Percentiles rank a stretch among this genome's conserved stretches.
Conservation (phyloP, 2,797 vertebrate genomes). For the Crenichthys baileyi region DNA sequence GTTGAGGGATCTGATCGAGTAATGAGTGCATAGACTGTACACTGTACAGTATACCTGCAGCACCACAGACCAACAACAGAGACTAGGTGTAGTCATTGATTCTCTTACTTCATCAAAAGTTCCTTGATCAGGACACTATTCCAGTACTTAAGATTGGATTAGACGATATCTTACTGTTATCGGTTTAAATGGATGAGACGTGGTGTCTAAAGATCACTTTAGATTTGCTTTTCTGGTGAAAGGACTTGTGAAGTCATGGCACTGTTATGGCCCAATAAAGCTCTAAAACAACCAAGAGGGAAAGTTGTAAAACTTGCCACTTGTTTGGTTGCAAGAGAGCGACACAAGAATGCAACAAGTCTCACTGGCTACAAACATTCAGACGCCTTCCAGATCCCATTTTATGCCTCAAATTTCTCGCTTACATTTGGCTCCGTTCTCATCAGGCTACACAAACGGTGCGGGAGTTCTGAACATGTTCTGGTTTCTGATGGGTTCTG, state of each 20-base stretch:
- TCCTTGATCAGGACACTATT: no score
- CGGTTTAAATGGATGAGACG: background rate
- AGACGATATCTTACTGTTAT: background rate
- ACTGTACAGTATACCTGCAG: no score
- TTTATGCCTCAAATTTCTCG: slow-evolving; percentile 45
- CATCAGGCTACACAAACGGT: slow-evolving; percentile 36
- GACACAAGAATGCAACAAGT: slow-evolving; percentile 46
- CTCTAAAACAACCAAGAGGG: slow-evolving; percentile 44
- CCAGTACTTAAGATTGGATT: no score
- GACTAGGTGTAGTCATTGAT: no score
- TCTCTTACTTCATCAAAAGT: no score
- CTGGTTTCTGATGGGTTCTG: background rate
- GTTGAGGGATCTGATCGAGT: background rate
- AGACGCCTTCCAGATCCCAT: slow-evolving; percentile 7
- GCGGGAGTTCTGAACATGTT: slow-evolving; percentile 29
- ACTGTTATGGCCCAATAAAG: slow-evolving; percentile 48
- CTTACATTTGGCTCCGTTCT: slow-evolving; percentile 34
- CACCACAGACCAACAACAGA: no score
- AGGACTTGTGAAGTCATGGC: slow-evolving; percentile 35
- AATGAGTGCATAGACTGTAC: background rate
- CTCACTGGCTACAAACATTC: background rate
- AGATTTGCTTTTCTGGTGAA: background rate
- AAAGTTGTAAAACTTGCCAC: slow-evolving; percentile 53
- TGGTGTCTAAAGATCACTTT: background rate
- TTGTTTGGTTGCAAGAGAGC: slow-evolving; percentile 1